Conservation (phyloP, 2,888 invertebrate genomes). For the Tinea trinotella region DNA sequence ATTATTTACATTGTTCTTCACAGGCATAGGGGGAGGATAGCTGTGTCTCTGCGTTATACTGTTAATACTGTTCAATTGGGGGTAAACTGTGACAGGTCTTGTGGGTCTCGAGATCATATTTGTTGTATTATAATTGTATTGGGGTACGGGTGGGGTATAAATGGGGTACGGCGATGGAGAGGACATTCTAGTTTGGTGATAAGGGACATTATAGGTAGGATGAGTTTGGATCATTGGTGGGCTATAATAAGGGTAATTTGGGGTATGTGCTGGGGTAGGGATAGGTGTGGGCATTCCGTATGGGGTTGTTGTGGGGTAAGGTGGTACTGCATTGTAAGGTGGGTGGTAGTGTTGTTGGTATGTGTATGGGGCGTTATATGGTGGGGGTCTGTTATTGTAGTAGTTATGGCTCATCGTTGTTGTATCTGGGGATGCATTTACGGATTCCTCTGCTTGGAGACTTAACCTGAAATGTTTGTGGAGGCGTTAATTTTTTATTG, state of each 20-base stretch:
- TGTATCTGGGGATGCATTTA: slow-evolving; percentile 37
- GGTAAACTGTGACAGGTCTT: slow-evolving; percentile 37
- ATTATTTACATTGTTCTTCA: slow-evolving; percentile 28
- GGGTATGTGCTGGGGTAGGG: slow-evolving; percentile 27
- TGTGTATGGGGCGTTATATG: slow-evolving; percentile 40
- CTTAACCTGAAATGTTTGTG: slow-evolving; percentile 56
- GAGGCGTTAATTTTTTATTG: too few species aligned
- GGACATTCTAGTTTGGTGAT: slow-evolving; percentile 55
- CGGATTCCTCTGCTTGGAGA: slow-evolving; percentile 54
- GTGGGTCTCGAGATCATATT: slow-evolving; percentile 56
- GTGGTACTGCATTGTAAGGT: slow-evolving; percentile 40
- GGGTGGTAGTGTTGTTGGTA: slow-evolving; percentile 37
- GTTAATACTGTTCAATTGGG: slow-evolving; percentile 42
- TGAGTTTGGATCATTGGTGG: too few species aligned
- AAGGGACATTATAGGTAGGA: slow-evolving; percentile 49
- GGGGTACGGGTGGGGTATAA: slow-evolving; percentile 35
- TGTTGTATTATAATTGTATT: slow-evolving; percentile 55
- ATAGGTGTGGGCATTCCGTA: slow-evolving; percentile 51
- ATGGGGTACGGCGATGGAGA: slow-evolving; percentile 42
- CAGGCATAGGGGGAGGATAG: slow-evolving; percentile 34
- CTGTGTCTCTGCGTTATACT: slow-evolving; percentile 43
- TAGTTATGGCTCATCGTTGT: slow-evolving; percentile 54
- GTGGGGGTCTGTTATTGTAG: slow-evolving; percentile 41
- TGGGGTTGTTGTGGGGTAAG: slow-evolving; percentile 43
- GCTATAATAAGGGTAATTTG: slow-evolving; percentile 40